Evolutionary conservation across 2,888 invertebrate species (phyloP), one percentile per base, ranked within the genome.

Genomic region (Neoascia interrupta): DNA sequence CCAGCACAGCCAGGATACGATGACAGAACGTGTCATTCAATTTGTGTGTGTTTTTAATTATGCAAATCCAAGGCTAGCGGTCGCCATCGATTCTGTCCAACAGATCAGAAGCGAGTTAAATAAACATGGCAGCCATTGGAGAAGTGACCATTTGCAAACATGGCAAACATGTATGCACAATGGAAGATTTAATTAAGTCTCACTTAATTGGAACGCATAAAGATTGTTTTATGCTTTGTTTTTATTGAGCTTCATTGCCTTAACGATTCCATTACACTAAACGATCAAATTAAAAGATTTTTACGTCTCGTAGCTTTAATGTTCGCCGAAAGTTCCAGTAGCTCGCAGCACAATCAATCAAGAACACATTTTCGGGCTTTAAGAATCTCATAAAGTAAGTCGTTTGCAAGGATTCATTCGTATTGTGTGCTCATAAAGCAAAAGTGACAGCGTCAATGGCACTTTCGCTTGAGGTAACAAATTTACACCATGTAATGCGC

Each of bases 381-480:
- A 15, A 45, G 10, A 54, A 28, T 47, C 19, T 11, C 45, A 26
- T 43, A 41, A 41, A 23, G 28, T 28, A 28, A 49, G 13, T 39
- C 10, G 16, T 37, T 49, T 64, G 26, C 6, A 26, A 37, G 53
- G 54, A 61, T 18, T 68, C 13, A 61, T n/a, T n/a, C n/a, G n/a
- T 54, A 68, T 54, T 39, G 36, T 41, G 41, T 63, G 28, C 23
- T 31, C 43, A 43, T 56, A 16, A 69, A 69, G 36, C 28, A 43
- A 56, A 75, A 75, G 43, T 69, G 75, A 69, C 63, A 63, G 45
- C 69, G 69, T 63, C 69, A 45, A 56, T 11, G 43, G 28, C 56
- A 49, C 49, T 69, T 75, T 23, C 26, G 26, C 15, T 18, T 49
- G 11, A 68, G 28, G 61, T 61, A 56, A 63, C 69, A 69, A 56